Percentiles rank a stretch among this genome's conserved stretches.
Evolutionary conservation across 2,888 invertebrate species (phyloP).

Genomic region (Tryphoninae sp.): DNA sequence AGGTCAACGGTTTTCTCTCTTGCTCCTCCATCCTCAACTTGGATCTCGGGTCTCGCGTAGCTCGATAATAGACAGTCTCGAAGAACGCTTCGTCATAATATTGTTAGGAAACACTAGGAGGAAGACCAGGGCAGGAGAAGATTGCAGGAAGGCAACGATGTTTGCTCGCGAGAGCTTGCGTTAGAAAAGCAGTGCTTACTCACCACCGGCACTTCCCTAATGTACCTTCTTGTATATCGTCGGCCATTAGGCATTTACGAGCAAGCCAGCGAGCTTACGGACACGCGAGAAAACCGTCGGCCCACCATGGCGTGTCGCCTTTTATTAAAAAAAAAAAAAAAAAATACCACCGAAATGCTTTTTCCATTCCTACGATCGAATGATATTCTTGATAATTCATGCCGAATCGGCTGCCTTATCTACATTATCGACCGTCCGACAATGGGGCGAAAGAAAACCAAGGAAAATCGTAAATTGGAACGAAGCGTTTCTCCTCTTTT

Average conservation of each 20-base stretch:
- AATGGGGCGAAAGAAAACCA: neutral
- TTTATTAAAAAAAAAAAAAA: conserved; percentile 8
- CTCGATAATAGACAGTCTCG: conserved; percentile 37
- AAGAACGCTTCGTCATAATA: conserved; percentile 46
- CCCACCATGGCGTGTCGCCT: conserved; percentile 39
- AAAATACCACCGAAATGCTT: conserved; percentile 9
- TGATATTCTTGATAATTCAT: conserved; percentile 19
- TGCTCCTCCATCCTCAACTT: too few species aligned
- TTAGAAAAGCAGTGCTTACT: neutral
- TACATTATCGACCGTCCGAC: neutral
- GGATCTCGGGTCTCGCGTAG: neutral
- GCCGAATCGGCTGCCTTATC: conserved; percentile 16
- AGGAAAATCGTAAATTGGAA: neutral
- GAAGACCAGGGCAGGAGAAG: neutral
- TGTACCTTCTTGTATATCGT: conserved; percentile 11
- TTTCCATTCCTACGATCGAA: conserved; percentile 4
- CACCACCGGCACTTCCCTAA: neutral
- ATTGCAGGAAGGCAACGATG: neutral
- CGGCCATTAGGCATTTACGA: conserved; percentile 33
- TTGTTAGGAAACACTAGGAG: conserved; percentile 36
- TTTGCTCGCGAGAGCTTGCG: neutral
- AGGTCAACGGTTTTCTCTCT: conserved; percentile 25
- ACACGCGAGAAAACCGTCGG: conserved; percentile 35
- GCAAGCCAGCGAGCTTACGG: conserved; percentile 14
- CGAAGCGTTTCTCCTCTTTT: neutral